Conservation (phyloP, 2,888 invertebrate genomes). For the Tetrapedia diversipes region DNA sequence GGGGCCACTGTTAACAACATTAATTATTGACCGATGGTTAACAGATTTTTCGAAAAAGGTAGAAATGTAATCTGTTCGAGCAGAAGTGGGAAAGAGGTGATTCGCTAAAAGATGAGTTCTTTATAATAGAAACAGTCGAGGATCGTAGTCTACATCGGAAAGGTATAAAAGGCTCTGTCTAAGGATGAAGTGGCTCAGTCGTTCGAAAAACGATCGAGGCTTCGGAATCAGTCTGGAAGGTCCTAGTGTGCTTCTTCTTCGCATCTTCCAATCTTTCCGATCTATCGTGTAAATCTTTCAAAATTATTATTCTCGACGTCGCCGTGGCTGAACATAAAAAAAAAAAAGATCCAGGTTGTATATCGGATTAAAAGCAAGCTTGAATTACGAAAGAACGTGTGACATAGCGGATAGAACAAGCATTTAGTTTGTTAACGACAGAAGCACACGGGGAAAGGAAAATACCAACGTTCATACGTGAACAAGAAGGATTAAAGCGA, state of each 20-base stretch:
- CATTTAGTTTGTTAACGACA: neutral
- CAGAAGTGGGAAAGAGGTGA: neutral
- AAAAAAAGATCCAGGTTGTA: too few relatives aligned
- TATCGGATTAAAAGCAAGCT: neutral
- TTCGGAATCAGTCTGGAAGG: conserved; percentile 43
- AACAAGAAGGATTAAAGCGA: neutral
- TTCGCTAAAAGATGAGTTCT: neutral
- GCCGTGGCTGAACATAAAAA: too few relatives aligned
- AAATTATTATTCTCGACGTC: too few relatives aligned
- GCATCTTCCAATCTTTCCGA: neutral
- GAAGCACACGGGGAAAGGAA: neutral
- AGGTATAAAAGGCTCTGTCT: conserved; percentile 55
- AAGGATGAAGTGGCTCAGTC: conserved; percentile 54
- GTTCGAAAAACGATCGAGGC: conserved; percentile 55
- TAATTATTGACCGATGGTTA: neutral
- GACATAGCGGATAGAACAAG: too few relatives aligned
- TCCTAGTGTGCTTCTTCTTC: conserved; percentile 5
- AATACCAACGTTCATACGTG: neutral
- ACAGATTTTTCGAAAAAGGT: fast-evolving
- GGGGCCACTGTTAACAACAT: too few relatives aligned
- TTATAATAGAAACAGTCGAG: conserved; percentile 5
- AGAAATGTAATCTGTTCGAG: neutral
- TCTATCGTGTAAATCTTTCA: neutral
- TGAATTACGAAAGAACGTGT: neutral
- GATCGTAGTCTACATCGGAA: conserved; percentile 30